Percentiles rank a stretch among this genome's conserved stretches.
Conservation (phyloP, 1,140 invertebrate species). For the Frieseomelitta varia region DNA sequence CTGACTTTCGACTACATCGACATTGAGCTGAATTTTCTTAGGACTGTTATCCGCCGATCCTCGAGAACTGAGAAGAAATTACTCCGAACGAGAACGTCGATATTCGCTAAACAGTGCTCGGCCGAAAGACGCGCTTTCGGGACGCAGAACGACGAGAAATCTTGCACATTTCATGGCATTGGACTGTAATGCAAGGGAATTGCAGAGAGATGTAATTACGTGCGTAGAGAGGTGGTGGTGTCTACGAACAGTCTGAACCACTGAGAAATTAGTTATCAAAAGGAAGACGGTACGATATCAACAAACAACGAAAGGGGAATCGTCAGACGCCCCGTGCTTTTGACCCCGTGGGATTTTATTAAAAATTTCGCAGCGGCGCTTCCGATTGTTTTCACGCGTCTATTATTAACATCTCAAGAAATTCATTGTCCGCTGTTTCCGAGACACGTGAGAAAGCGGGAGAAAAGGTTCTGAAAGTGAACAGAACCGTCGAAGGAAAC, state of each 20-base stretch:
- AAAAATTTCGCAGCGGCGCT: background rate
- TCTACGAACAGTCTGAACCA: background rate
- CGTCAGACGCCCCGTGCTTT: background rate
- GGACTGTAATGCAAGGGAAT: background rate
- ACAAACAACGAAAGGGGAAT: background rate
- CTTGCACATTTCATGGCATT: background rate
- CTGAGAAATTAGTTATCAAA: slow-evolving; percentile 35
- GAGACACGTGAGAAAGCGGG: background rate
- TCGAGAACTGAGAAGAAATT: too few relatives aligned
- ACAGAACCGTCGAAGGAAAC: too few relatives aligned
- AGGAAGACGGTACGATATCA: slow-evolving; percentile 6
- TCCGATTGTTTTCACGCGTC: background rate
- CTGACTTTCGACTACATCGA: background rate
- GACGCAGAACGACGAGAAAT: too few relatives aligned
- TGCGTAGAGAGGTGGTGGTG: background rate
- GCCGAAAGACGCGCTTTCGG: background rate
- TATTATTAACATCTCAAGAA: background rate
- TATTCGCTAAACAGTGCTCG: background rate
- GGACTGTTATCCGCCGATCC: background rate
- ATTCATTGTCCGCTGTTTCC: background rate
- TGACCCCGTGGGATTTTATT: background rate
- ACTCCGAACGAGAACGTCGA: background rate
- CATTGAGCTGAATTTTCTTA: background rate
- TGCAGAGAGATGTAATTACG: slow-evolving; percentile 20
- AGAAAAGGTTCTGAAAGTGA: background rate